A percentile compares a stretch with the other conserved stretches of the same genome.
Evolutionary conservation across 1,140 invertebrate genomes (phyloP).

Genomic region (Sarcophaga peregrina): DNA sequence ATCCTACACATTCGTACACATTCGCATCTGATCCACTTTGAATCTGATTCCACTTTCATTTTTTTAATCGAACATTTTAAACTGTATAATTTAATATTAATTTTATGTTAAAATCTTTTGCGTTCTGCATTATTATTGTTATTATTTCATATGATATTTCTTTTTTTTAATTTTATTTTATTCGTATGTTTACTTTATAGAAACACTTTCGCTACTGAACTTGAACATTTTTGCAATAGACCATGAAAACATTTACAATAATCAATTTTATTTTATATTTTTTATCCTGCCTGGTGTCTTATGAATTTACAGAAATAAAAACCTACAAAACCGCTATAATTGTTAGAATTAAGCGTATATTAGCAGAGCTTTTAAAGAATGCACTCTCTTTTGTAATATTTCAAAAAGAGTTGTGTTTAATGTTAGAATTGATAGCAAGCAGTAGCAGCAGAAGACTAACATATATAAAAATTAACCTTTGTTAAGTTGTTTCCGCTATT

Average conservation of each 20-base stretch:
- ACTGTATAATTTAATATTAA: not conserved
- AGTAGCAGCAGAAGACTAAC: no score
- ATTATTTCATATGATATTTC: not conserved
- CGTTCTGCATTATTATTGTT: not conserved
- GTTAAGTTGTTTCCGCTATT: no score
- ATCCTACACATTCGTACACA: conserved; percentile 14
- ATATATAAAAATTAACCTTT: no score
- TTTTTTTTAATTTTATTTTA: not conserved
- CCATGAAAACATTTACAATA: conserved; percentile 35
- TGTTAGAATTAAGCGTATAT: conserved; percentile 27
- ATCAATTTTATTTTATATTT: not conserved
- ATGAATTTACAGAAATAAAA: not conserved
- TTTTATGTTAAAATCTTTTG: not conserved
- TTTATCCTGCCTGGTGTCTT: conserved; percentile 34
- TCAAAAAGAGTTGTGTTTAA: no score
- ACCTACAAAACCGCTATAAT: conserved; percentile 14
- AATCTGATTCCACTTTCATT: not conserved
- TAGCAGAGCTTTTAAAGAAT: not conserved
- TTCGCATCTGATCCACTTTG: no score
- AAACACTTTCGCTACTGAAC: conserved; percentile 38
- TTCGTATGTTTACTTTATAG: conserved; percentile 31
- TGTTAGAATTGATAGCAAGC: no score
- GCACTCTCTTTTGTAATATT: no score
- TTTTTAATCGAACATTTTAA: not conserved
- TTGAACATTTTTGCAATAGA: conserved; percentile 28